phyloP scores from a whole-genome alignment of 1,140 invertebrate species.

The Megalonaias nervosa region DNA sequence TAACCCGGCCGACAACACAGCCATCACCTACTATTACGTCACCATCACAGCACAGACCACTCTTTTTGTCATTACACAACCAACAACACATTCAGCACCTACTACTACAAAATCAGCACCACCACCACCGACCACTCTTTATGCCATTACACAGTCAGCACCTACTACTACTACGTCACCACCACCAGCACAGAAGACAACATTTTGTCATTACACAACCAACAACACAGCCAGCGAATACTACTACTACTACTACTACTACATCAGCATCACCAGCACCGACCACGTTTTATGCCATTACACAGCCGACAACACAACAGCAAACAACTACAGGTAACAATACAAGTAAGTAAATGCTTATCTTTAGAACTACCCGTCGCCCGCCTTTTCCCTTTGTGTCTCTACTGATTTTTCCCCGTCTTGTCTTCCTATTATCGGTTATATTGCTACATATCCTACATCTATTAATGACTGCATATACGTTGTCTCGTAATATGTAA shows the following conservation, averaged over 20 bases:
- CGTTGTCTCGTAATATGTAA: no score
- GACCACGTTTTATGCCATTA: not conserved
- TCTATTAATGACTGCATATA: no score
- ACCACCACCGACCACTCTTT: slow-evolving; percentile 1
- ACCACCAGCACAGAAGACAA: not conserved
- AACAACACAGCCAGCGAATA: not conserved
- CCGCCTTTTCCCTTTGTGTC: not conserved
- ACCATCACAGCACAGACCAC: not conserved
- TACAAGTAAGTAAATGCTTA: no score
- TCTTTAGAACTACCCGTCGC: not conserved
- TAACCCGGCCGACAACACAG: no score
- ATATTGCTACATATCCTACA: not conserved
- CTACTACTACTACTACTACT: not conserved
- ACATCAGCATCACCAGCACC: not conserved
- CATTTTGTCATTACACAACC: not conserved
- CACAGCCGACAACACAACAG: not conserved
- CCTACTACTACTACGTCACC: not conserved
- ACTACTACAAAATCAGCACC: not conserved
- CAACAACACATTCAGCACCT: slow-evolving; percentile 5
- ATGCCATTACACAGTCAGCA: not conserved
- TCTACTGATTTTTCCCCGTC: not conserved
- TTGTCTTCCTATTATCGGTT: not conserved
- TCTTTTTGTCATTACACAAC: not conserved
- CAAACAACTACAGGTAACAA: not conserved
- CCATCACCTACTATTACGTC: not conserved